A percentile compares a stretch with the other conserved stretches of the same genome.
Evolutionary conservation across 1,140 invertebrate genomes (phyloP).

Genomic region (Branchinecta lindahli): DNA sequence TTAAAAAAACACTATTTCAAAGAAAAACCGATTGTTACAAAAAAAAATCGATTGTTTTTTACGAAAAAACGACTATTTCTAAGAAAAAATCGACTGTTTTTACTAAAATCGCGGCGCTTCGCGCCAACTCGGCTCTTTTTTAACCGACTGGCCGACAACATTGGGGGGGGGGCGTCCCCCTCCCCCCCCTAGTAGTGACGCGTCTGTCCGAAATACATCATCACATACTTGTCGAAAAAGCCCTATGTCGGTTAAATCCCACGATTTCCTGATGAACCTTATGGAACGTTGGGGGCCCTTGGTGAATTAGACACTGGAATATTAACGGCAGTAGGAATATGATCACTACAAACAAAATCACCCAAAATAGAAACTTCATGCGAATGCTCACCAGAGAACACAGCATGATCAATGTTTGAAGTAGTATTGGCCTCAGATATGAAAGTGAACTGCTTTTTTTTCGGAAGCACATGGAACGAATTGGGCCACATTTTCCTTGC

Average conservation of each 20-base stretch:
- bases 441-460: conserved; percentile 1
- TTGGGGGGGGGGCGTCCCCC: too few relatives aligned
- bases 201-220: too few relatives aligned
- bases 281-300: conserved; percentile 1
- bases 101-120: too few relatives aligned
- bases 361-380: neutral
- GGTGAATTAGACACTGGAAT: conserved; percentile 5
- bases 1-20: too few relatives aligned
- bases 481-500: conserved; percentile 4
- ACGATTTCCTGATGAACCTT: neutral
- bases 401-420: conserved; percentile 5
- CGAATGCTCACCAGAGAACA: neutral
- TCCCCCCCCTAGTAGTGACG: too few relatives aligned
- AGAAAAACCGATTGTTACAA: too few relatives aligned
- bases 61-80: too few relatives aligned
- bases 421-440: conserved; percentile 4
- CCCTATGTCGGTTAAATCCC: neutral
- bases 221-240: neutral
- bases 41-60: too few relatives aligned
- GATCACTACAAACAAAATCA: conserved; percentile 6
- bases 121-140: too few relatives aligned
- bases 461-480: conserved; percentile 4
- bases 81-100: too few relatives aligned
- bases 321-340: conserved; percentile 1
- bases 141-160: too few relatives aligned